A percentile compares a stretch with the other conserved stretches of the same genome.
Evolutionary conservation across 2,113 vertebrate species (phyloP).

Genomic region (Micronycteris hirsuta): DNA sequence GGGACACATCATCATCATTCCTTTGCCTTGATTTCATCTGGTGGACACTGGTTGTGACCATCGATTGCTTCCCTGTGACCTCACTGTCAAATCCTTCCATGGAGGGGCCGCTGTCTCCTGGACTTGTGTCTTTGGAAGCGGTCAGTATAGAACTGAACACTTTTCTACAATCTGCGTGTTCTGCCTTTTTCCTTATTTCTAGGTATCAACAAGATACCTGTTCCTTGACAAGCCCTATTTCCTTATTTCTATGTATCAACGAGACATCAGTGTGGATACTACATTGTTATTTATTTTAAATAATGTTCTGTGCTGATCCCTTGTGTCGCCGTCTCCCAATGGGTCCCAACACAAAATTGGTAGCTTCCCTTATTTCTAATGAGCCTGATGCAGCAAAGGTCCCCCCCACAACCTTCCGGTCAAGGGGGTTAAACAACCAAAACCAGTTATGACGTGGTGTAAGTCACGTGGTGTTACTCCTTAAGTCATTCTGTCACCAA

Average conservation of each 20-base stretch:
- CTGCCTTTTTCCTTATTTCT: neutral
- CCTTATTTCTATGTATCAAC: neutral
- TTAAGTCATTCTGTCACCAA: neutral
- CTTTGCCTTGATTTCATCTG: neutral
- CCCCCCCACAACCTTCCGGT: no score
- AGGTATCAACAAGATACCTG: no score
- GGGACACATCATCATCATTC: no score
- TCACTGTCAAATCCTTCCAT: neutral
- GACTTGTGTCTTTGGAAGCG: neutral
- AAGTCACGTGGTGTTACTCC: neutral
- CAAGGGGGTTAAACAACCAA: neutral
- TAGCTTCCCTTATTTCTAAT: neutral
- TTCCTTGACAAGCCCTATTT: neutral
- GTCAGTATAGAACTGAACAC: neutral
- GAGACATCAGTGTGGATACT: no score
- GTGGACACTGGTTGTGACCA: neutral
- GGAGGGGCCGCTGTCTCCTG: neutral
- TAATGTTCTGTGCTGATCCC: neutral
- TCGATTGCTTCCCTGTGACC: neutral
- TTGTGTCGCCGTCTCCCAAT: neutral
- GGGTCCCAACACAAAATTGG: neutral
- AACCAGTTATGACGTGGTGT: neutral
- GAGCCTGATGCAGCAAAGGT: rapidly evolving
- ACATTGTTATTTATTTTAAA: neutral
- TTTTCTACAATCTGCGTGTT: neutral